phyloP scores from a whole-genome alignment of 2,113 vertebrate genomes.

The Hystrix cristata region DNA sequence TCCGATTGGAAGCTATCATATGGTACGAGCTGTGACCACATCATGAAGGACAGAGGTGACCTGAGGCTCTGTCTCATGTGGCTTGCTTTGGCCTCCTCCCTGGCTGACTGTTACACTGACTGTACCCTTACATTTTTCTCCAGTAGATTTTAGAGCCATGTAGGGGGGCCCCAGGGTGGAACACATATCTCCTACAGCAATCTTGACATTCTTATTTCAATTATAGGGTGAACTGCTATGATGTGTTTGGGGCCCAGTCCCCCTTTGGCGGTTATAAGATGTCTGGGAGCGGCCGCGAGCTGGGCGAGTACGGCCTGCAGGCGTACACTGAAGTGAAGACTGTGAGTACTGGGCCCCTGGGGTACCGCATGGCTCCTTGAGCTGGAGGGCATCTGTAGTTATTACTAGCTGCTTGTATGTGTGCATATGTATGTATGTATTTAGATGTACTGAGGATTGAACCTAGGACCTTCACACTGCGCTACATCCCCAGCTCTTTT shows the following conservation, averaged over 20 bases:
- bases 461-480: too few relatives aligned
- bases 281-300: conserved; percentile 95
- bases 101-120: not conserved
- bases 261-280: conserved; percentile 98
- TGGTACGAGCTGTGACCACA: not conserved
- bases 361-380: accelerated
- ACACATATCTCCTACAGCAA: not conserved
- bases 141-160: not conserved
- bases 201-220: not conserved
- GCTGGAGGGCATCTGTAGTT: accelerated
- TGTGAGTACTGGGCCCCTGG: conserved; percentile 85
- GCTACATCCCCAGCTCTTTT: too few relatives aligned
- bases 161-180: not conserved
- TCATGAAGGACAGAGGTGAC: not conserved
- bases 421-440: not conserved
- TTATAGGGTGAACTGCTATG: conserved; percentile 97
- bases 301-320: conserved; percentile 95
- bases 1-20: not conserved
- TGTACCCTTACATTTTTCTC: not conserved
- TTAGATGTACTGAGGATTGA: not conserved
- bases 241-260: conserved; percentile 95
- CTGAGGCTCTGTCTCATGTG: accelerated
- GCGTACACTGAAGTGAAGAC: conserved; percentile 97
- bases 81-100: not conserved
- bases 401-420: not conserved